A percentile compares a stretch with the other conserved stretches of the same genome.
Conservation (phyloP, 2,888 invertebrate genomes). For the Phragmatobia fuliginosa region DNA sequence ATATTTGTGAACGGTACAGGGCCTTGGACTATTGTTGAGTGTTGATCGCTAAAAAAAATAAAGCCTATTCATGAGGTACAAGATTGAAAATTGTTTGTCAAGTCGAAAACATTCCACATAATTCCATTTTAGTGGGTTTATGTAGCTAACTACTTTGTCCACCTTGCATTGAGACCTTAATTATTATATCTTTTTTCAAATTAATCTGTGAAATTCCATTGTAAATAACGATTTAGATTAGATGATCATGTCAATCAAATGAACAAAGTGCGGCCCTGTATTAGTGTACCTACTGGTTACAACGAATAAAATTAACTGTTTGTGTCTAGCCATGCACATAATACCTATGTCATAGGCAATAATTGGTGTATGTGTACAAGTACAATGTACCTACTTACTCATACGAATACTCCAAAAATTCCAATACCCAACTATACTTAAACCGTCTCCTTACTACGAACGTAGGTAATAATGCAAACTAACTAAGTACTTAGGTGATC, state of each 20-base stretch:
- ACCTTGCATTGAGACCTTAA: not conserved
- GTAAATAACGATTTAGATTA: not conserved
- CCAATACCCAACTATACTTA: too few relatives aligned
- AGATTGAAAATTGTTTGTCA: not conserved
- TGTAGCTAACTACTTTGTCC: not conserved
- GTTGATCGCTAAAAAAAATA: too few relatives aligned
- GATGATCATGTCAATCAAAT: not conserved
- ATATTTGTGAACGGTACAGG: constrained; percentile 16
- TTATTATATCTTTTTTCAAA: not conserved
- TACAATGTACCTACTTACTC: not conserved
- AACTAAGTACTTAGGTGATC: too few relatives aligned
- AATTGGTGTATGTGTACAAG: not conserved
- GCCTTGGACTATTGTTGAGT: constrained; percentile 7
- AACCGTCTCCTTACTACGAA: too few relatives aligned
- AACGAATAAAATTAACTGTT: constrained; percentile 36
- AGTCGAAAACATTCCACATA: not conserved
- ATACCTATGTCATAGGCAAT: not conserved
- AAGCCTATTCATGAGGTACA: not conserved
- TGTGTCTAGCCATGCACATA: constrained; percentile 4
- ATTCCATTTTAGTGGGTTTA: not conserved
- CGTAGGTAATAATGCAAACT: too few relatives aligned
- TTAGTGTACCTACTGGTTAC: constrained; percentile 19
- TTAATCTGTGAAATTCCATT: not conserved
- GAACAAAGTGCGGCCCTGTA: constrained; percentile 10
- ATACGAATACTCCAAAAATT: not conserved